Conservation (phyloP, 2,888 invertebrate species). For the Cartodere bifasciata region DNA sequence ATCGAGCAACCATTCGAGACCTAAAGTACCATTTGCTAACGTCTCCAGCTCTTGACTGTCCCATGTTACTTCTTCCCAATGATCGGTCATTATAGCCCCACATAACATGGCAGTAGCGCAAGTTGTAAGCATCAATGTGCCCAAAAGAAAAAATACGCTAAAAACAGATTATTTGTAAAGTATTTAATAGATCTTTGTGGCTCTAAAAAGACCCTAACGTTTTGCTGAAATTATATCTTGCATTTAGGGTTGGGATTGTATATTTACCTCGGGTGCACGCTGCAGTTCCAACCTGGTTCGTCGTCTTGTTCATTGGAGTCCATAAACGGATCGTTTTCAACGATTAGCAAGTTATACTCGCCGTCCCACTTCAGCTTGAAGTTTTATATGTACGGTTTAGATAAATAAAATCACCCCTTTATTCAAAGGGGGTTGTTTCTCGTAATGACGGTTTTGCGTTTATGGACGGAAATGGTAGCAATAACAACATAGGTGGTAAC, state of each 20-base stretch:
- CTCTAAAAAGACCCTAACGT: conserved; percentile 1
- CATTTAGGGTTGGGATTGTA: too few relatives aligned
- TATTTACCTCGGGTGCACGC: conserved; percentile 42
- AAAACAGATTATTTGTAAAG: conserved; percentile 5
- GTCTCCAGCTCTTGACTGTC: conserved; percentile 46
- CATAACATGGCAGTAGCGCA: conserved; percentile 72
- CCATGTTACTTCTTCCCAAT: conserved; percentile 84
- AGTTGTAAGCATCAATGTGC: conserved; percentile 54
- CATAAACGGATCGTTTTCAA: conserved; percentile 38
- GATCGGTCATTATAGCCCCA: conserved; percentile 78
- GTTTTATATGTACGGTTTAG: conserved; percentile 11
- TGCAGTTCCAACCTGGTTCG: conserved; percentile 48
- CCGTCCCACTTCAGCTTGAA: conserved; percentile 31
- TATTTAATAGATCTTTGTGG: neutral
- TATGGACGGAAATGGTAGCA: too few relatives aligned
- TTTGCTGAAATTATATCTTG: too few relatives aligned
- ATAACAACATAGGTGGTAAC: too few relatives aligned
- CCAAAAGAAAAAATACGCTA: conserved; percentile 48
- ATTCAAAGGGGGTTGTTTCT: too few relatives aligned
- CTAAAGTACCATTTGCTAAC: conserved; percentile 43
- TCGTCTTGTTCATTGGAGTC: conserved; percentile 32
- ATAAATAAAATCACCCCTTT: conserved; percentile 3
- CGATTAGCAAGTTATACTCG: conserved; percentile 33
- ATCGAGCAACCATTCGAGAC: conserved; percentile 62
- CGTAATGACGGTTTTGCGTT: too few relatives aligned